Percentiles rank a stretch among this genome's conserved stretches.
phyloP scores from a whole-genome alignment of 2,113 vertebrate species.

The Egretta garzetta region DNA sequence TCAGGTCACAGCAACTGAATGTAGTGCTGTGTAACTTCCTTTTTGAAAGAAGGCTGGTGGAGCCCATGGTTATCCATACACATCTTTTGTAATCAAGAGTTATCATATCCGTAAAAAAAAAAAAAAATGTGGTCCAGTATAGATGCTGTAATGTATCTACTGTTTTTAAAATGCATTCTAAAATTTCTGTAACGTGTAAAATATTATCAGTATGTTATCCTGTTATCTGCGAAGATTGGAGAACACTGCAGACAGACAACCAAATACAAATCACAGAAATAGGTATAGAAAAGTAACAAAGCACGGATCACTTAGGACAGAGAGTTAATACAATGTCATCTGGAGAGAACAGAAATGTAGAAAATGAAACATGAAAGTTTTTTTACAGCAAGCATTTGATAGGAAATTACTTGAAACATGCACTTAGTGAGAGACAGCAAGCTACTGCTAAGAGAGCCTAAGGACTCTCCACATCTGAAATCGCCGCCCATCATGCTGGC shows the following conservation, averaged over 20 bases:
- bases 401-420: not conserved
- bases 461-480: not conserved
- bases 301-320: not conserved
- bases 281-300: not conserved
- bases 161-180: not conserved
- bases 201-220: not conserved
- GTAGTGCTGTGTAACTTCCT: not conserved
- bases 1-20: not conserved
- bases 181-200: not conserved
- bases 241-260: not conserved
- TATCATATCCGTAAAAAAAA: rapidly evolving
- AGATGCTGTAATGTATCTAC: not conserved
- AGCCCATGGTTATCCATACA: not conserved
- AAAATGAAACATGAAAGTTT: not conserved
- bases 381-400: not conserved
- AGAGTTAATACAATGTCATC: not conserved
- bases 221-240: not conserved
- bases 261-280: not conserved
- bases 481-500: not conserved
- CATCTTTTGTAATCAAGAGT: not conserved
- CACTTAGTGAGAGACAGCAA: not conserved
- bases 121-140: rapidly evolving
- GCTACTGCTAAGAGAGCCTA: not conserved
- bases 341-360: not conserved
- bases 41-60: not conserved